Evolutionary conservation across 2,797 vertebrate species (phyloP).

Genomic region (Threskiornis aethiopicus): DNA sequence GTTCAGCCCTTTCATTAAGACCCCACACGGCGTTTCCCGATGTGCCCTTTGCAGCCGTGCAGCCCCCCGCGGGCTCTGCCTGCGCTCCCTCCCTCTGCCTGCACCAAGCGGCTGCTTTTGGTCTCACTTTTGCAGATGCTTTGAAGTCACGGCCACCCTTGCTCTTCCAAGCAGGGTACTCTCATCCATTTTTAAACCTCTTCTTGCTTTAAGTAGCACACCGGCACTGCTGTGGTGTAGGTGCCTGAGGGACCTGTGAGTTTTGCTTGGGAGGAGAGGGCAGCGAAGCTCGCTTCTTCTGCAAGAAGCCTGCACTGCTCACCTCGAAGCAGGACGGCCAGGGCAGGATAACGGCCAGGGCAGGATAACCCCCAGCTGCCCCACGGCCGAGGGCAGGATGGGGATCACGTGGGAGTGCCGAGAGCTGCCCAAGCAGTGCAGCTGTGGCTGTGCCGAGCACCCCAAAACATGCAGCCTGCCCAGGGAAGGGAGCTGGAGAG

Average conservation of each 20-base stretch:
- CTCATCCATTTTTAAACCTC: background rate
- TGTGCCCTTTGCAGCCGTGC: background rate
- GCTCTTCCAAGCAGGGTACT: background rate
- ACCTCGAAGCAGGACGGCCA: rapidly evolving
- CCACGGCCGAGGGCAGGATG: background rate
- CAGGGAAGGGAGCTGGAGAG: background rate
- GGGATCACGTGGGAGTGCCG: background rate
- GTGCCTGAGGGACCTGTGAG: background rate
- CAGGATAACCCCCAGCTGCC: background rate
- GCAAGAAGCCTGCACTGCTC: background rate
- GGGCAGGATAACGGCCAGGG: background rate
- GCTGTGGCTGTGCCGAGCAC: background rate
- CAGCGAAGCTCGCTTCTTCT: background rate
- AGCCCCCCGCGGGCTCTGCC: background rate
- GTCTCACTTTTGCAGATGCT: background rate
- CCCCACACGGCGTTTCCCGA: rapidly evolving
- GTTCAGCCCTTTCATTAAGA: background rate
- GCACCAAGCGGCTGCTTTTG: rapidly evolving
- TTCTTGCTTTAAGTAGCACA: background rate
- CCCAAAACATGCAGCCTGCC: background rate
- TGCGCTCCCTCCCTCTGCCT: background rate
- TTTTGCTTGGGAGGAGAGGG: background rate
- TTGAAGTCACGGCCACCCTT: background rate
- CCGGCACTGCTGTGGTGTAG: background rate
- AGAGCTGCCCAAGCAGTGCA: background rate